Conservation (phyloP, 2,888 invertebrate species). For the Hypsopygia costalis region DNA sequence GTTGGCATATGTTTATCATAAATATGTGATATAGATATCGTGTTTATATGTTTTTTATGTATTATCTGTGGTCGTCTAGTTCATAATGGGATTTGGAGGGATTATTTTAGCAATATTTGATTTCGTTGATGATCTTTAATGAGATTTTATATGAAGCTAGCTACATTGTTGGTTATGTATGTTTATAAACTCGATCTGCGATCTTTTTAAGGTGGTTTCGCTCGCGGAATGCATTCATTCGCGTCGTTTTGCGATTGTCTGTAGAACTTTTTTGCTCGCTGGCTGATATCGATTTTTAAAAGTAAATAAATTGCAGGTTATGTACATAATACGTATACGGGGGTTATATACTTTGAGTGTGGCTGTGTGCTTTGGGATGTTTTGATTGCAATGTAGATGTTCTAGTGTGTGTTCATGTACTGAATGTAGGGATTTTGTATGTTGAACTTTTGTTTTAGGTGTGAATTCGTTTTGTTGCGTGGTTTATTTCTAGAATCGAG, state of each 20-base stretch:
- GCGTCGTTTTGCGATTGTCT: slow-evolving; percentile 44
- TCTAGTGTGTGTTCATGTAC: too few relatives aligned
- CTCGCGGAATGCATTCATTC: slow-evolving; percentile 42
- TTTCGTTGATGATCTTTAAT: background rate
- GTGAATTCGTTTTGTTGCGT: too few relatives aligned
- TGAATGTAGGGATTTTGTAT: too few relatives aligned
- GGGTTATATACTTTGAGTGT: slow-evolving; percentile 22
- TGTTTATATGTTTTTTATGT: slow-evolving; percentile 33
- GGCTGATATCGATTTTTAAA: slow-evolving; percentile 38
- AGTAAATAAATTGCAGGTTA: slow-evolving; percentile 29
- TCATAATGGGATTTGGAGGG: slow-evolving; percentile 18
- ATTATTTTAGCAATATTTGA: slow-evolving; percentile 31
- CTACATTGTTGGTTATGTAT: background rate
- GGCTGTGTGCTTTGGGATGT: slow-evolving; percentile 2
- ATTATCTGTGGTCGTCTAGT: slow-evolving; percentile 32
- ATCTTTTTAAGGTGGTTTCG: slow-evolving; percentile 21
- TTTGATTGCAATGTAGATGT: slow-evolving; percentile 7
- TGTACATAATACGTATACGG: slow-evolving; percentile 22
- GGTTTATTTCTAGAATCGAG: too few relatives aligned
- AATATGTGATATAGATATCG: slow-evolving; percentile 30
- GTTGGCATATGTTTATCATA: slow-evolving; percentile 26
- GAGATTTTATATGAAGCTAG: background rate
- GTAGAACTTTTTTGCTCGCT: slow-evolving; percentile 25
- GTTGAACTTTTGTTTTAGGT: too few relatives aligned
- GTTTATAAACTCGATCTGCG: background rate